Evolutionary conservation across 2,797 vertebrate species (phyloP), one percentile per base, ranked within the genome.

Genomic region (Prunella strophiata): DNA sequence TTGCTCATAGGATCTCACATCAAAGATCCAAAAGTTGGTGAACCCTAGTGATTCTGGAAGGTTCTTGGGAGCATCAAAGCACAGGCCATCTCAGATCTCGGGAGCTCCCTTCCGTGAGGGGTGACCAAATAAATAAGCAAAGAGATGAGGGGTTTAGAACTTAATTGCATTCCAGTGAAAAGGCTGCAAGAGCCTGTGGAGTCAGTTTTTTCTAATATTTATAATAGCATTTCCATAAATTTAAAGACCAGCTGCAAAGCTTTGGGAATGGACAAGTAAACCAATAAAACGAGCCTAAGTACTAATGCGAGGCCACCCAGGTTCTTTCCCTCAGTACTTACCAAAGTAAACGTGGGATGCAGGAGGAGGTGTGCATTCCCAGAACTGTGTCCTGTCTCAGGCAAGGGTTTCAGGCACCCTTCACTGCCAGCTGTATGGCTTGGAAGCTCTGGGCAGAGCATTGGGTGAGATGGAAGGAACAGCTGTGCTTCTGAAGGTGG

Each of bases 201-300:
- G n/a, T 61, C 45, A 29, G 42, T 79, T 91, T 82, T 87, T 90
- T 93, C 70, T 86, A 65, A 36, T 90, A 97, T 91, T 88, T 96
- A 86, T 73, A 88, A 77, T 71, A 91, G 13, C 27, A 89, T 88
- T 91, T 94, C 91, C 63, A 91, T 90, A 91, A 90, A 81, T 57
- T 59, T 86, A 47, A 91, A 88, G 63, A 81, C 72, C 93, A 96
- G 73, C 92, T 89, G 91, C 76, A 89, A 93, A 84, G 48, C 30
- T 92, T 91, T 84, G 86, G 57, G 67, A 93, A 70, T 45, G 62
- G 87, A 92, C 76, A 94, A 88, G 54, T 70, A 91, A 94, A 92
- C 55, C 82, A 94, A 81, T 89, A 93, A 94, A 96, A 91, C 47
- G 63, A 86, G n/a, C 27, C 43, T 42, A 29, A 85, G n/a, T 42